phyloP scores from a whole-genome alignment of 2,797 vertebrate species.

The Pantherophis vulpinus region DNA sequence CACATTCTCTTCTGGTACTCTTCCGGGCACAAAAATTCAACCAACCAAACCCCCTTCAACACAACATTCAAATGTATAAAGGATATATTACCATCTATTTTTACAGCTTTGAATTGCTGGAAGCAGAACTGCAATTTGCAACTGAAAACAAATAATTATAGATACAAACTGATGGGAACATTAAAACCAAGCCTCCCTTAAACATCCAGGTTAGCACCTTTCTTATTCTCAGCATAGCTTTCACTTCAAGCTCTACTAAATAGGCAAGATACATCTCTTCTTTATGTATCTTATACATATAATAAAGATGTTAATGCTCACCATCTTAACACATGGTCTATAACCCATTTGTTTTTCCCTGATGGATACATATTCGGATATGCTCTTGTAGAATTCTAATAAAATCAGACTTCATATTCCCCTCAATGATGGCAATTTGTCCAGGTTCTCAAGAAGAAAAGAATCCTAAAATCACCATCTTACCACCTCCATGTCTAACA shows the following conservation, averaged over 20 bases:
- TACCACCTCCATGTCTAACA: neutral
- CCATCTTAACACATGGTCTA: neutral
- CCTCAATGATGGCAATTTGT: neutral
- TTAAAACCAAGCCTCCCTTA: neutral
- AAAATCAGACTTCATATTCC: neutral
- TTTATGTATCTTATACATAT: neutral
- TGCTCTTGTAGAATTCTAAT: neutral
- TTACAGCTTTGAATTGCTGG: neutral
- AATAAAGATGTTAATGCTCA: neutral
- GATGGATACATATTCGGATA: neutral
- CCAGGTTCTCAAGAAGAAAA: neutral
- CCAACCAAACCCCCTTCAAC: neutral
- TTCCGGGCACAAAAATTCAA: neutral
- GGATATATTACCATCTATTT: neutral
- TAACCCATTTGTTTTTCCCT: neutral
- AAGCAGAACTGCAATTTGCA: neutral
- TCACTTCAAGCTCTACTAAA: neutral
- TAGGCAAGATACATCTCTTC: neutral
- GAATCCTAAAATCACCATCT: neutral
- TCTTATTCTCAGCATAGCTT: neutral
- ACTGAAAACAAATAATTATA: neutral
- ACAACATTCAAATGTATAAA: neutral
- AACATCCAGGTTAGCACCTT: neutral
- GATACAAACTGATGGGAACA: neutral
- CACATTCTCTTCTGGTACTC: neutral